A percentile compares a stretch with the other conserved stretches of the same genome.
Evolutionary conservation across 2,113 vertebrate genomes (phyloP).

Genomic region (Baryphthengus martii): DNA sequence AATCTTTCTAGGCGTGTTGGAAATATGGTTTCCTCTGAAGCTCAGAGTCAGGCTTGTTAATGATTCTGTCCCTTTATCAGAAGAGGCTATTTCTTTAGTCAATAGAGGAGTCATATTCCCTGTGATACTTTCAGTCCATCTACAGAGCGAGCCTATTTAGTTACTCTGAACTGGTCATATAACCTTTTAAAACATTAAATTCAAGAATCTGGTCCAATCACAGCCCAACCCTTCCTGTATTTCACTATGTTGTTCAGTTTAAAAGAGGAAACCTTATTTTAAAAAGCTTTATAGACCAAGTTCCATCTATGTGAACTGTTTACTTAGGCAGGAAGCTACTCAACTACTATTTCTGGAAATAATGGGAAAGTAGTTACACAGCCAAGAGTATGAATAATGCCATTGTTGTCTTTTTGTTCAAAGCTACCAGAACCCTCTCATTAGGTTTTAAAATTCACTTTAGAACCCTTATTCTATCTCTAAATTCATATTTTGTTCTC

Average conservation of each 20-base stretch:
- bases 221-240: constrained; percentile 47
- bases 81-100: neutral
- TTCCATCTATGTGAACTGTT: neutral
- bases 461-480: neutral
- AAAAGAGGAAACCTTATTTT: constrained; percentile 18
- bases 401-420: constrained; percentile 16
- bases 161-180: constrained; percentile 7
- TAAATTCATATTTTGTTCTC: neutral
- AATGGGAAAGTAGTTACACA: constrained; percentile 30
- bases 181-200: constrained; percentile 14
- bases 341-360: constrained; percentile 50
- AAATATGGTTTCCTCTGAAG: constrained; percentile 15
- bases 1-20: constrained; percentile 19
- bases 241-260: neutral
- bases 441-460: constrained; percentile 19
- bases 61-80: constrained; percentile 21
- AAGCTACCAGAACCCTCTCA: neutral
- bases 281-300: constrained; percentile 4
- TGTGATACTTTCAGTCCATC: neutral
- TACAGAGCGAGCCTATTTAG: neutral
- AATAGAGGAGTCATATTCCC: neutral
- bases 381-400: constrained; percentile 23
- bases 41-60: constrained; percentile 12
- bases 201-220: neutral
- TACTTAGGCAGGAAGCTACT: constrained; percentile 50